These are phyloP conservation scores for Crambe crambe DNA, from an alignment of 37 sponge, comb jelly and placozoan genomes.

Conservation along the genomic window DNA sequence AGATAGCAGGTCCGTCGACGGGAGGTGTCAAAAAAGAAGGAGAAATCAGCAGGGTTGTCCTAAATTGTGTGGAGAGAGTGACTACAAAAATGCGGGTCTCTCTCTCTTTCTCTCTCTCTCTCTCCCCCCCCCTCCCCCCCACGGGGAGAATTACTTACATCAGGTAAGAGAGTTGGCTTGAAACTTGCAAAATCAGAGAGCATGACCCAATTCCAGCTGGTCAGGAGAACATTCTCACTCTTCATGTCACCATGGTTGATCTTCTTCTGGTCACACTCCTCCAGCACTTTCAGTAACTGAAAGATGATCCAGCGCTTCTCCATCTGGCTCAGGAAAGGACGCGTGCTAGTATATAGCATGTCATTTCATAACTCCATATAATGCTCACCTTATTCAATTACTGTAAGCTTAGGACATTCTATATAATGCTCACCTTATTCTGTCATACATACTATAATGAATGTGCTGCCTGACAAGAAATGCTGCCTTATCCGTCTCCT, in stretches of 20 bases:
- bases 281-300: slow-evolving; percentile 87
- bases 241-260: slow-evolving; percentile 96
- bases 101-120: too few relatives aligned
- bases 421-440: slow-evolving; percentile 67
- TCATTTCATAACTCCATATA: too few relatives aligned
- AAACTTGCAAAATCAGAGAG: slow-evolving; percentile 95
- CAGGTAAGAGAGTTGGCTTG: slow-evolving; percentile 88
- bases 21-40: slow-evolving; percentile 97
- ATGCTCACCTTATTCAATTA: not conserved
- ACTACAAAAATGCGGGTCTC: not conserved
- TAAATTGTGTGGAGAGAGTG: slow-evolving; percentile 25
- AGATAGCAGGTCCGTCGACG: slow-evolving; percentile 92
- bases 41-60: slow-evolving; percentile 95
- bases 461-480: slow-evolving; percentile 89
- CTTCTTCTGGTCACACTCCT: slow-evolving; percentile 78
- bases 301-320: slow-evolving; percentile 98
- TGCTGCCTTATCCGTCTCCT: slow-evolving; percentile 89
- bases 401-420: not conserved
- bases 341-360: slow-evolving; percentile 69
- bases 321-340: slow-evolving; percentile 81
- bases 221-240: slow-evolving; percentile 95
- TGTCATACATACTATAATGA: slow-evolving; percentile 90
- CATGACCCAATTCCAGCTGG: slow-evolving; percentile 94
- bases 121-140: not conserved
- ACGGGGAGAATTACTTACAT: slow-evolving; percentile 42